phyloP scores from a whole-genome alignment of 2,888 invertebrate species.

The Ametastegia equiseti region DNA sequence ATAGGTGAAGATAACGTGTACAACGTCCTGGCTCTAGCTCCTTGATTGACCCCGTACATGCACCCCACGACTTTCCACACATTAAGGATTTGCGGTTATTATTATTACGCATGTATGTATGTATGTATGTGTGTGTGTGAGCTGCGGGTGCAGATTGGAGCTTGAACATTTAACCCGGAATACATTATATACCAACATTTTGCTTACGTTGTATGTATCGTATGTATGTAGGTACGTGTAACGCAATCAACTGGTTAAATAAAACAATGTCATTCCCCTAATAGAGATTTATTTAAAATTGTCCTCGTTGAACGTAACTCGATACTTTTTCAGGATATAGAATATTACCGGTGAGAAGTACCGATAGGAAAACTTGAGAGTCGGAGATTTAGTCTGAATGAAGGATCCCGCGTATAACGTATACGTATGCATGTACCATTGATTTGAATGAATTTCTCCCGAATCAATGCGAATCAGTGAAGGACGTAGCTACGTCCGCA shows the following conservation, averaged over 20 bases:
- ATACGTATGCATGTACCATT: too few species aligned
- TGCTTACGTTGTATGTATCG: not conserved
- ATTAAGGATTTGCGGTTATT: not conserved
- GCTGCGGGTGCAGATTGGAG: conserved; percentile 6
- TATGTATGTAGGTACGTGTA: not conserved
- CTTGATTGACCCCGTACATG: not conserved
- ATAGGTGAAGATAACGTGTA: not conserved
- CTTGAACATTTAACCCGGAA: not conserved
- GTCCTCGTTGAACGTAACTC: too few species aligned
- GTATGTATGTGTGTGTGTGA: not conserved
- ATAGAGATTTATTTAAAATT: too few species aligned
- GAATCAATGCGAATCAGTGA: too few species aligned
- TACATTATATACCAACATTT: not conserved
- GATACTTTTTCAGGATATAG: too few species aligned
- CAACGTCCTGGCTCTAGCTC: not conserved
- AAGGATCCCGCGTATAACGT: too few species aligned
- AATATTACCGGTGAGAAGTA: too few species aligned
- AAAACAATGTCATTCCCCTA: not conserved
- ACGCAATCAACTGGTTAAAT: too few species aligned
- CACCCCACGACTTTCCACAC: not conserved
- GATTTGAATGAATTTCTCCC: too few species aligned
- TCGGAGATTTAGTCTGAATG: too few species aligned
- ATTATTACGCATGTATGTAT: not conserved
- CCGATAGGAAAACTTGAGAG: too few species aligned
- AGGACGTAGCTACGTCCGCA: too few species aligned